Percentiles rank a stretch among this genome's conserved stretches.
phyloP scores from a whole-genome alignment of 1,140 invertebrate genomes.

The Orussus abietinus region DNA sequence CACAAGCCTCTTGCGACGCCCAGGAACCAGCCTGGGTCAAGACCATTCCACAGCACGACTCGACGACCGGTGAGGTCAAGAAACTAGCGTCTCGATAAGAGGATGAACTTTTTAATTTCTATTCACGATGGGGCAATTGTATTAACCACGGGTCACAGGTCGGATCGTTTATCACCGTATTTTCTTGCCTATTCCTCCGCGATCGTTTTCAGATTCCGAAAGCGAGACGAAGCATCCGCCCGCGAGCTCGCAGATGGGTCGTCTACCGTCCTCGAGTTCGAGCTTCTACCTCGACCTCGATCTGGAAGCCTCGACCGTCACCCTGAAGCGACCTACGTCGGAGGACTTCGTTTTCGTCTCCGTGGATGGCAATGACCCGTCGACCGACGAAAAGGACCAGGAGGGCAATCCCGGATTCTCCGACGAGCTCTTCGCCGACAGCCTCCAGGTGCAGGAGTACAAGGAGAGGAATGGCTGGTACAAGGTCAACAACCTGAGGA shows the following conservation, averaged over 20 bases:
- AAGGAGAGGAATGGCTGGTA: conserved; percentile 55
- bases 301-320: conserved; percentile 62
- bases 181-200: neutral
- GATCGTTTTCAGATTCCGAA: conserved; percentile 55
- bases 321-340: conserved; percentile 53
- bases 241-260: conserved; percentile 26
- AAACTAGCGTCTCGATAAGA: too few relatives aligned
- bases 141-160: too few relatives aligned
- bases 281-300: conserved; percentile 67
- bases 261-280: conserved; percentile 59
- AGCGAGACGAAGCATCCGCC: conserved; percentile 47
- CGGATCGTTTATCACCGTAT: conserved; percentile 7
- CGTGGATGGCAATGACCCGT: conserved; percentile 23
- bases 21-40: conserved; percentile 71
- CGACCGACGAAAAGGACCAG: conserved; percentile 6
- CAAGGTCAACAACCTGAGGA: conserved; percentile 55
- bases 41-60: conserved; percentile 62
- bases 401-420: conserved; percentile 31
- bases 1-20: conserved; percentile 46
- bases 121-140: too few relatives aligned
- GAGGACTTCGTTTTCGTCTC: conserved; percentile 39
- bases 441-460: conserved; percentile 42
- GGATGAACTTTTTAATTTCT: too few relatives aligned
- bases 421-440: conserved; percentile 46
- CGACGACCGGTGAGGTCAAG: conserved; percentile 51